These are phyloP conservation scores for Saccostrea glomerata DNA, from an alignment of 1,140 invertebrate species.

Conservation along the genomic window DNA sequence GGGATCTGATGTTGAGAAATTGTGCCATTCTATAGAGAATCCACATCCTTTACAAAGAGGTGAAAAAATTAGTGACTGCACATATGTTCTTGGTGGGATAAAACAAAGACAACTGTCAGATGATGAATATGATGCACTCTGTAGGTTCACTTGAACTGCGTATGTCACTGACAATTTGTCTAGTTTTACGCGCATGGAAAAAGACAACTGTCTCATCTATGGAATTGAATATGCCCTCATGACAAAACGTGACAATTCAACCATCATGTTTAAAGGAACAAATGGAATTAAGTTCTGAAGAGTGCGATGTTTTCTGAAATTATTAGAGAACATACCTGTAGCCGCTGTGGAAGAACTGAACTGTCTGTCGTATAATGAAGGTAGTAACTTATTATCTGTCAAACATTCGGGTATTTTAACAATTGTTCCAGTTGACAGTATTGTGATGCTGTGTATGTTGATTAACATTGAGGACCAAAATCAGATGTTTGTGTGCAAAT, in stretches of 20 bases:
- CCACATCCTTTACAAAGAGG: slow-evolving; percentile 39
- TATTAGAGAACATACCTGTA: neutral
- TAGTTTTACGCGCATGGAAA: slow-evolving; percentile 16
- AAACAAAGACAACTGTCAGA: slow-evolving; percentile 7
- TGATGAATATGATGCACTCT: slow-evolving; percentile 27
- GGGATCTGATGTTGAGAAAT: slow-evolving; percentile 10
- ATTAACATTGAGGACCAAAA: neutral
- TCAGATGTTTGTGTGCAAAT: slow-evolving; percentile 36
- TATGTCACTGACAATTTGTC: neutral
- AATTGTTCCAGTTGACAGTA: neutral
- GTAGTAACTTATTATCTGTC: slow-evolving; percentile 11
- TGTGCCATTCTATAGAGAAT: slow-evolving; percentile 45
- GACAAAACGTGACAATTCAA: slow-evolving; percentile 40
- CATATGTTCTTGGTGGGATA: slow-evolving; percentile 48
- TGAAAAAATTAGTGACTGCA: neutral
- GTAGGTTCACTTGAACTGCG: slow-evolving; percentile 5
- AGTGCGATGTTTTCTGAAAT: slow-evolving; percentile 14
- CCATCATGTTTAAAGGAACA: neutral
- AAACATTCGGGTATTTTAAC: neutral
- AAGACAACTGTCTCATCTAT: slow-evolving; percentile 21
- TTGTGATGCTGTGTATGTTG: slow-evolving; percentile 8
- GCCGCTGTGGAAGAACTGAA: neutral
- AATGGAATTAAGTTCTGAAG: neutral
- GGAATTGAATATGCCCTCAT: slow-evolving; percentile 12
- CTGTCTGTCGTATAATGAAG: neutral